A percentile compares a stretch with the other conserved stretches of the same genome.
phyloP scores from a whole-genome alignment of 2,113 vertebrate species.

The Labeo rohita region DNA sequence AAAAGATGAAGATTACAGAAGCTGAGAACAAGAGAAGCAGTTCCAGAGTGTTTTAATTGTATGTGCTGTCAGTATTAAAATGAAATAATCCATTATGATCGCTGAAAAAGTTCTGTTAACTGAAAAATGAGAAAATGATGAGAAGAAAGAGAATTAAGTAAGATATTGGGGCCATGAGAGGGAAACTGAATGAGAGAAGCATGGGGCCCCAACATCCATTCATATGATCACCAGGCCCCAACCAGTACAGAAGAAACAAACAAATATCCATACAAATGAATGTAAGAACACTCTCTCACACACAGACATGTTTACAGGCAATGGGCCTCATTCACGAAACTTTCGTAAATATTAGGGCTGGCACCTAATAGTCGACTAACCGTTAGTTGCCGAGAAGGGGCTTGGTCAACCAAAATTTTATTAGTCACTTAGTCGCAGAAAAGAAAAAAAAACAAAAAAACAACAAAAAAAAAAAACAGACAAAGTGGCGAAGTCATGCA shows the following conservation, averaged over 20 bases:
- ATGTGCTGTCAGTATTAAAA: constrained; percentile 25
- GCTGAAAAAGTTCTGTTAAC: not conserved
- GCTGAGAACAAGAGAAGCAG: not conserved
- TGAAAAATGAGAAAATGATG: not conserved
- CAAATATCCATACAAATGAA: not conserved
- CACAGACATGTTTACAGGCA: not conserved
- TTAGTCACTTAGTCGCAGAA: no score
- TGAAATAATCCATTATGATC: constrained; percentile 5
- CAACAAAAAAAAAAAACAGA: no score
- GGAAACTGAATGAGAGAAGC: not conserved
- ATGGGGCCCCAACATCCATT: constrained; percentile 36
- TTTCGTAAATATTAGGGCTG: no score
- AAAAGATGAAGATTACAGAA: not conserved
- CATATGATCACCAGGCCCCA: constrained; percentile 28
- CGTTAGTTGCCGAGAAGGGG: no score
- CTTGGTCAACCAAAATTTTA: no score
- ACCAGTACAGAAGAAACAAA: constrained; percentile 42
- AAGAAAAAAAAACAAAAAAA: no score
- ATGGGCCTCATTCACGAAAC: not conserved
- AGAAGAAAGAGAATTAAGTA: not conserved
- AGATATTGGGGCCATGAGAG: constrained; percentile 2
- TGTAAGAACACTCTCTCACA: not conserved
- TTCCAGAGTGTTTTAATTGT: not conserved
- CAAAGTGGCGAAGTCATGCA: no score
- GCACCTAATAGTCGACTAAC: no score